Evolutionary conservation across 1,140 invertebrate genomes (phyloP).

Genomic region (Procambarus clarkii): DNA sequence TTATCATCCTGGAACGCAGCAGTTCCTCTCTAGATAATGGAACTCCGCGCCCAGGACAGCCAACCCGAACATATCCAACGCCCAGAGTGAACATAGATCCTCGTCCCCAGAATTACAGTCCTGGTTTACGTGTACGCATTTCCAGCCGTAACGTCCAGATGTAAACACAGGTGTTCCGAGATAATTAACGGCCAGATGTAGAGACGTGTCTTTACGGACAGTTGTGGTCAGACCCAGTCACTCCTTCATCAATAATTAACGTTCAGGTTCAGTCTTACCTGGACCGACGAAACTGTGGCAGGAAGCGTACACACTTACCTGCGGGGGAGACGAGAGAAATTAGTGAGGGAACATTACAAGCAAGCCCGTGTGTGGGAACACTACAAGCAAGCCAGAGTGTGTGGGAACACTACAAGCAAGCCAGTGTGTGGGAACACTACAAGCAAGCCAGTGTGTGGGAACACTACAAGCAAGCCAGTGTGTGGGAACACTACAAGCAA

Average conservation of each 20-base stretch:
- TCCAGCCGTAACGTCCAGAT: neutral
- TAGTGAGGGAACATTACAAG: neutral
- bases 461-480: too few relatives aligned
- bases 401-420: too few relatives aligned
- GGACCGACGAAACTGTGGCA: neutral
- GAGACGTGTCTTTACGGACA: slow-evolving; percentile 1
- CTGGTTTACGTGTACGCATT: slow-evolving; percentile 20
- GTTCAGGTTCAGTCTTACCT: slow-evolving; percentile 20
- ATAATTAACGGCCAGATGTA: slow-evolving; percentile 34
- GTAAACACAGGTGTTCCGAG: slow-evolving; percentile 3
- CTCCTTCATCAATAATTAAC: slow-evolving; percentile 44
- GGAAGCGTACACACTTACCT: slow-evolving; percentile 35
- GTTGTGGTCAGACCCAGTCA: slow-evolving; percentile 10
- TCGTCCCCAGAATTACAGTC: slow-evolving; percentile 9
- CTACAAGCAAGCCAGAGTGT: too few relatives aligned
- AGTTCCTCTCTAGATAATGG: neutral
- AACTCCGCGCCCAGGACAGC: neutral
- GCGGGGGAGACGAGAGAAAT: slow-evolving; percentile 16
- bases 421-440: too few relatives aligned
- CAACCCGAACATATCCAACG: neutral
- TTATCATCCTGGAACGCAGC: neutral
- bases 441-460: too few relatives aligned
- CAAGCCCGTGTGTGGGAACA: too few relatives aligned
- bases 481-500: too few relatives aligned
- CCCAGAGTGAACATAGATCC: neutral